A percentile compares a stretch with the other conserved stretches of the same genome.
Evolutionary conservation across 2,113 vertebrate species (phyloP).

Genomic region (Condylura cristata): DNA sequence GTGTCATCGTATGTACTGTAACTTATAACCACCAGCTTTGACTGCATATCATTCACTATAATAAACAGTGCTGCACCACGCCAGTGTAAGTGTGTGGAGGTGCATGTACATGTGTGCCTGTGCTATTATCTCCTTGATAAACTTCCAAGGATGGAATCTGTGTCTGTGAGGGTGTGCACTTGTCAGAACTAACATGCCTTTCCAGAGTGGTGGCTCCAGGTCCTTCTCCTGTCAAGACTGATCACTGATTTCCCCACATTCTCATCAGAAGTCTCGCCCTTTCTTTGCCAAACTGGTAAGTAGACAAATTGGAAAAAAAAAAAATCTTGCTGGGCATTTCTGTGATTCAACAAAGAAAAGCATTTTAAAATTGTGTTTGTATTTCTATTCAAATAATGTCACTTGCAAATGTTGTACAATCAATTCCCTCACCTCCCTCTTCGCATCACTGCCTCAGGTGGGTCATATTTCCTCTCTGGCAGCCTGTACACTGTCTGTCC

Average conservation of each 20-base stretch:
- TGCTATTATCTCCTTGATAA: not conserved
- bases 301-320: not conserved
- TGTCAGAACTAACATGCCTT: accelerated
- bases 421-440: accelerated
- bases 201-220: not conserved
- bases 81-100: not conserved
- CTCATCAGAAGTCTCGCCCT: not conserved
- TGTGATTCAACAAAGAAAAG: not conserved
- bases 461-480: not conserved
- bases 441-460: no score
- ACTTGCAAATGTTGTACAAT: not conserved
- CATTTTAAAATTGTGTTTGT: not conserved
- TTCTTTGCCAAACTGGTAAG: not conserved
- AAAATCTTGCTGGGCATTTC: not conserved
- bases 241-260: not conserved
- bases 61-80: not conserved
- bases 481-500: not conserved
- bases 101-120: not conserved
- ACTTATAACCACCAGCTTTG: not conserved
- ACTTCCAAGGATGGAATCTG: not conserved
- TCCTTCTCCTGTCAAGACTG: not conserved
- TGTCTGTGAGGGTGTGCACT: not conserved
- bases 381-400: not conserved
- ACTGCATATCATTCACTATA: not conserved
- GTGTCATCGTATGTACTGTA: not conserved